Percentiles rank a stretch among this genome's conserved stretches.
Evolutionary conservation across 2,888 invertebrate genomes (phyloP).

Genomic region (Lithophane ornitopus): DNA sequence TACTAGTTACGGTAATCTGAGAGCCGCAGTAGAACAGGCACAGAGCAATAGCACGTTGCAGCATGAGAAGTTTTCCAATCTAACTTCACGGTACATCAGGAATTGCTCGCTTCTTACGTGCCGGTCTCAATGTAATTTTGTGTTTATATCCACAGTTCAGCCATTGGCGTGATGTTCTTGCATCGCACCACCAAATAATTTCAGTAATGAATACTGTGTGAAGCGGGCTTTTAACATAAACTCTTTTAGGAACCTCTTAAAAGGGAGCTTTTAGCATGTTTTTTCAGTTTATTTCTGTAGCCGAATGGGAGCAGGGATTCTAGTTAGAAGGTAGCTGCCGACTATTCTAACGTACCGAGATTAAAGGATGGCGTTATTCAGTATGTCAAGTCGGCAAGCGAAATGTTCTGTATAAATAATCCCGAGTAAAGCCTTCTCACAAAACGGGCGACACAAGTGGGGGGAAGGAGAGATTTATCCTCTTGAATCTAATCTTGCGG

Average conservation of each 20-base stretch:
- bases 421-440: slow-evolving; percentile 86
- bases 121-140: slow-evolving; percentile 77
- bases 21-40: slow-evolving; percentile 74
- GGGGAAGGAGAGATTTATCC: slow-evolving; percentile 87
- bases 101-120: slow-evolving; percentile 80
- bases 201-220: slow-evolving; percentile 66
- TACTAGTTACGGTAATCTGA: slow-evolving; percentile 71
- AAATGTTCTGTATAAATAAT: slow-evolving; percentile 88
- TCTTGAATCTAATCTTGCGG: slow-evolving; percentile 89
- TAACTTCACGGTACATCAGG: slow-evolving; percentile 85
- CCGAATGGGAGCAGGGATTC: slow-evolving; percentile 56
- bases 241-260: slow-evolving; percentile 64
- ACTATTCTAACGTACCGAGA: slow-evolving; percentile 73
- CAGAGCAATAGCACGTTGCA: slow-evolving; percentile 80
- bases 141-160: slow-evolving; percentile 66
- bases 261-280: slow-evolving; percentile 62
- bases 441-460: slow-evolving; percentile 84
- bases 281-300: slow-evolving; percentile 58
- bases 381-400: slow-evolving; percentile 79
- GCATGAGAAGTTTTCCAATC: slow-evolving; percentile 85
- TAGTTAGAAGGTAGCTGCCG: slow-evolving; percentile 70
- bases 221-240: slow-evolving; percentile 65
- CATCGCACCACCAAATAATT: slow-evolving; percentile 59
- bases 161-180: slow-evolving; percentile 58
- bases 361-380: slow-evolving; percentile 82